Conservation (phyloP, 2,888 invertebrate genomes). For the Arrhopalites spinosus region DNA sequence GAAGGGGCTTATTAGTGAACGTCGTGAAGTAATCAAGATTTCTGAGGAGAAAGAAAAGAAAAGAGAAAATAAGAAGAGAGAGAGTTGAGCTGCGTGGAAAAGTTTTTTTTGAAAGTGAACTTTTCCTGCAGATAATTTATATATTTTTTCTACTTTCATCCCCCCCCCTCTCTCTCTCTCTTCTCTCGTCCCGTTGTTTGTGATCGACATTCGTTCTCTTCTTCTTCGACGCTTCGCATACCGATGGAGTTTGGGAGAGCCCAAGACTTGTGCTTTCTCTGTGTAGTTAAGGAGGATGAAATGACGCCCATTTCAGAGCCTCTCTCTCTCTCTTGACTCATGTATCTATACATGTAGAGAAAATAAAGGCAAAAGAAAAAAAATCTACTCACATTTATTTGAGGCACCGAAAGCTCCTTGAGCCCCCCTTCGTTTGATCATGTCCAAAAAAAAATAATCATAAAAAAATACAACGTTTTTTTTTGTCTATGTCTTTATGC, state of each 20-base stretch:
- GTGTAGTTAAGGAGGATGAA: no score
- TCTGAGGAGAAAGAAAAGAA: not conserved
- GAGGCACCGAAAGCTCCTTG: no score
- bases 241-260: not conserved
- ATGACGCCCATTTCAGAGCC: not conserved
- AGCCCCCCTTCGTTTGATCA: no score
- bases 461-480: no score
- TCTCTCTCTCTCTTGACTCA: not conserved
- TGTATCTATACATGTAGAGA: no score
- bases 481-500: no score
- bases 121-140: conserved; percentile 27
- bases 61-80: not conserved
- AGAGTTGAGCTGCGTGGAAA: not conserved
- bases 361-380: no score
- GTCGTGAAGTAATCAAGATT: not conserved
- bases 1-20: not conserved
- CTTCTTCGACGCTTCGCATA: conserved; percentile 11
- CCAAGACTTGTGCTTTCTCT: no score
- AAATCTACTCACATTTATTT: no score
- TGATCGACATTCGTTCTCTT: not conserved
- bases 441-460: no score
- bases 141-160: conserved; percentile 23
- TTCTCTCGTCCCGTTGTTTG: not conserved
- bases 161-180: not conserved
- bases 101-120: conserved; percentile 20